These are phyloP conservation scores for Entelurus aequoreus DNA, from an alignment of 2,113 vertebrate genomes.

Conservation along the genomic window DNA sequence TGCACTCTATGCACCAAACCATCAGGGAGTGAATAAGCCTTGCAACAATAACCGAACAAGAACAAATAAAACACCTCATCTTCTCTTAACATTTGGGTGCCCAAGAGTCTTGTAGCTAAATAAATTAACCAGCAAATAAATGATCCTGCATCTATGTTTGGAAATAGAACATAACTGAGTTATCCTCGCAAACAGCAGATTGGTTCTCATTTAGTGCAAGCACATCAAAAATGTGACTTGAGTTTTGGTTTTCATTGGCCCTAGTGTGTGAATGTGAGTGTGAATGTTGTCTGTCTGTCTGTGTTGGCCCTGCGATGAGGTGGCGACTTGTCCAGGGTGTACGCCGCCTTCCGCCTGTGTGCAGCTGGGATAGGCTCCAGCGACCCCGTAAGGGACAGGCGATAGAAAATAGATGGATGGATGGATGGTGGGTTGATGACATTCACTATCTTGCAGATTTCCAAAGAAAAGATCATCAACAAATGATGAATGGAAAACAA, in stretches of 20 bases:
- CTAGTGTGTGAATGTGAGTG: no score
- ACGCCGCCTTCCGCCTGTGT: no score
- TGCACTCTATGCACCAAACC: slow-evolving; percentile 49
- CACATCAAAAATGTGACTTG: slow-evolving; percentile 39
- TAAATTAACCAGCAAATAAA: slow-evolving; percentile 70
- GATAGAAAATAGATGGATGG: no score
- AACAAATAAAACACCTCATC: slow-evolving; percentile 60
- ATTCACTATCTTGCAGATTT: slow-evolving; percentile 56
- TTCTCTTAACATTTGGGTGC: slow-evolving; percentile 53
- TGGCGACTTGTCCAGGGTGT: no score
- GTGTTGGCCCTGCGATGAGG: no score
- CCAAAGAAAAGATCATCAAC: slow-evolving; percentile 42
- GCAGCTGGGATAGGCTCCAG: no score
- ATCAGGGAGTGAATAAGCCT: slow-evolving; percentile 54
- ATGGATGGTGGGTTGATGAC: slow-evolving; percentile 55
- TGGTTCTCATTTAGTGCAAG: slow-evolving; percentile 31
- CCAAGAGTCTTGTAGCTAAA: slow-evolving; percentile 63
- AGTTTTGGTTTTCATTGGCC: slow-evolving; percentile 46
- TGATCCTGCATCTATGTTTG: slow-evolving; percentile 59
- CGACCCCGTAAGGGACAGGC: no score
- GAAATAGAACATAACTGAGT: slow-evolving; percentile 31
- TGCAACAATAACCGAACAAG: slow-evolving; percentile 40
- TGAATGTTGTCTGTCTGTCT: no score
- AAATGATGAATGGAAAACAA: slow-evolving; percentile 51
- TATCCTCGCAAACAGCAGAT: slow-evolving; percentile 39